Conservation (phyloP, 2,113 vertebrate genomes). For the Halichoeres trimaculatus region DNA sequence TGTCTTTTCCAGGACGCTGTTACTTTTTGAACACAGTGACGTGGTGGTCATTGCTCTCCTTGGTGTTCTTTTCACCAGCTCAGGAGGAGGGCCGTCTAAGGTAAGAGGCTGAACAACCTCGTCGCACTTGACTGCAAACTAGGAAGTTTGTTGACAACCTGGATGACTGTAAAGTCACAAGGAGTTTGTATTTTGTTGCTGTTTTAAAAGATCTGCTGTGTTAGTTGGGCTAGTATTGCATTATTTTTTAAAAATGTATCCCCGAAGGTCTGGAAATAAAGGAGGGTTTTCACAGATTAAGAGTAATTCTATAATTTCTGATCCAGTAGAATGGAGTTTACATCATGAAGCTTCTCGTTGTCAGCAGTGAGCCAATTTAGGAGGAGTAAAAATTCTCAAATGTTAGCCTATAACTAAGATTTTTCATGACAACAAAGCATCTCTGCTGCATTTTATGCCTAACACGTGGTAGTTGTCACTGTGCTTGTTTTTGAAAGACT, state of each 20-base stretch:
- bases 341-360: not conserved
- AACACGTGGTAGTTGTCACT: too few species aligned
- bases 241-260: too few species aligned
- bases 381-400: not conserved
- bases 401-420: too few species aligned
- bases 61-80: conserved; percentile 93
- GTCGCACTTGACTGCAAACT: not conserved
- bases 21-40: conserved; percentile 97
- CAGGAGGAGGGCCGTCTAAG: conserved; percentile 96
- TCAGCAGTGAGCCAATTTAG: too few species aligned
- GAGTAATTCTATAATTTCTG: too few species aligned
- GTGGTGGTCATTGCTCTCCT: conserved; percentile 94
- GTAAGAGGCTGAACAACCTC: conserved; percentile 73
- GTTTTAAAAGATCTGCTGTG: too few species aligned
- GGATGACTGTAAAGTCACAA: not conserved
- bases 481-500: too few species aligned
- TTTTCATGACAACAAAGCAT: not conserved
- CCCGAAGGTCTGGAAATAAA: too few species aligned
- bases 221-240: too few species aligned
- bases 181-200: not conserved
- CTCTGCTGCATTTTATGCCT: too few species aligned
- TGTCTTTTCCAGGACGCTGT: conserved; percentile 86
- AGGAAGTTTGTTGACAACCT: not conserved
- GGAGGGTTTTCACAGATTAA: too few species aligned
- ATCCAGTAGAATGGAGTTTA: too few species aligned